phyloP scores from a whole-genome alignment of 2,888 invertebrate genomes.

The Callimorpha dominula region DNA sequence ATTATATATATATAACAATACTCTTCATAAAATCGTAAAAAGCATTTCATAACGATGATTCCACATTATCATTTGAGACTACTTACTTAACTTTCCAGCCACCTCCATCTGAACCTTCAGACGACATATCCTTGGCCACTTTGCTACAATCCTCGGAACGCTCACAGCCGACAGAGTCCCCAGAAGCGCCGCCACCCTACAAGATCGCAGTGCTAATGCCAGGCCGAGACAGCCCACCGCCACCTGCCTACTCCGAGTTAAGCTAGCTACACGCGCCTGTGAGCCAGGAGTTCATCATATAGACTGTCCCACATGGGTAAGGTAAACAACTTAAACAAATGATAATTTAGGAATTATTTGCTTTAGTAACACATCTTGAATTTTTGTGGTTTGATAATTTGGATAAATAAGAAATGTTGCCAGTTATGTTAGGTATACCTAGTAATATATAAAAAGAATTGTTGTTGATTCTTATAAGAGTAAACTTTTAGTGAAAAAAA shows the following conservation, averaged over 20 bases:
- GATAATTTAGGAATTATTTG: neutral
- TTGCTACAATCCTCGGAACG: constrained; percentile 64
- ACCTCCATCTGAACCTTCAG: constrained; percentile 68
- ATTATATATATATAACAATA: too few relatives aligned
- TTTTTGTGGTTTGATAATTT: constrained; percentile 5
- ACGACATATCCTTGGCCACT: constrained; percentile 73
- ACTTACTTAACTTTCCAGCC: constrained; percentile 33
- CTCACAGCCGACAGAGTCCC: constrained; percentile 42
- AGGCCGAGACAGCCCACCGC: constrained; percentile 81
- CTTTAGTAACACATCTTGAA: constrained; percentile 8
- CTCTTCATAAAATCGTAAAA: too few relatives aligned
- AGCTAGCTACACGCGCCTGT: constrained; percentile 84
- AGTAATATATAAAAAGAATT: constrained; percentile 1
- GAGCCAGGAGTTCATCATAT: constrained; percentile 77
- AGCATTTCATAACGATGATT: too few relatives aligned
- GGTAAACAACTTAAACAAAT: constrained; percentile 32
- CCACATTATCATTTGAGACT: neutral
- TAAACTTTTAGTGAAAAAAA: neutral
- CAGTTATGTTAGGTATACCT: constrained; percentile 4
- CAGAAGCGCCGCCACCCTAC: constrained; percentile 91
- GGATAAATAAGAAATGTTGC: constrained; percentile 5
- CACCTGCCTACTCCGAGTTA: constrained; percentile 92
- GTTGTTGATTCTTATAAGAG: neutral
- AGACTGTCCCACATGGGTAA: constrained; percentile 54
- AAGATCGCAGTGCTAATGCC: constrained; percentile 93